phyloP scores from a whole-genome alignment of 2,888 invertebrate genomes.

The Leptinotarsa juncta region DNA sequence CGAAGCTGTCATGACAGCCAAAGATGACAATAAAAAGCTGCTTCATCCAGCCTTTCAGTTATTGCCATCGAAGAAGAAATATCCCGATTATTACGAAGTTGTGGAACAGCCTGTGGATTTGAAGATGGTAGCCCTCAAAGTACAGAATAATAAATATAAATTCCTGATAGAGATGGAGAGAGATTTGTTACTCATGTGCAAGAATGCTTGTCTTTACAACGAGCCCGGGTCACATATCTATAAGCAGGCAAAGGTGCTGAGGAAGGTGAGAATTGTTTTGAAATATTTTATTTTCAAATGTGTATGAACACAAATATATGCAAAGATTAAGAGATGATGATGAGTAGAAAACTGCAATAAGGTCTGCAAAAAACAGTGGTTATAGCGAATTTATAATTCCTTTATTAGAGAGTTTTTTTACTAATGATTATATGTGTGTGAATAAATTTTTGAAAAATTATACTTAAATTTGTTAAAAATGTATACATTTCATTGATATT shows the following conservation, averaged over 20 bases:
- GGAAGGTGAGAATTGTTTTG: constrained; percentile 72
- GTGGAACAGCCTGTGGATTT: constrained; percentile 96
- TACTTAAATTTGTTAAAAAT: no score
- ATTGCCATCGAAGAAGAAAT: constrained; percentile 90
- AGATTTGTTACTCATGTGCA: constrained; percentile 90
- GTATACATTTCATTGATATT: no score
- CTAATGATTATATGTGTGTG: no score
- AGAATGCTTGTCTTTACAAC: constrained; percentile 95
- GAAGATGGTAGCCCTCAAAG: constrained; percentile 90
- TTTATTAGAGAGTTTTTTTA: no score
- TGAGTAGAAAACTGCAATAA: no score
- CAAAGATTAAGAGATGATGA: no score
- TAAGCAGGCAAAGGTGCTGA: constrained; percentile 91
- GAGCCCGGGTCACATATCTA: constrained; percentile 97
- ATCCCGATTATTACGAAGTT: constrained; percentile 95
- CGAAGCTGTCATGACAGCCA: constrained; percentile 87
- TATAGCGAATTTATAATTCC: no score
- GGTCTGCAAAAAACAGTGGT: no score
- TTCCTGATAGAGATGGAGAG: constrained; percentile 86
- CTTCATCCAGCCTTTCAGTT: constrained; percentile 90
- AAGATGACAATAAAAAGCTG: constrained; percentile 83
- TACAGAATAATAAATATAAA: constrained; percentile 86
- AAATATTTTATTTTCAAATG: constrained; percentile 9
- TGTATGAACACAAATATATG: no score
- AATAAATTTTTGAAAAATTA: no score